Base-by-base conservation (phyloP, 1,140 invertebrate genomes). In the Drosophila grimshawi region DNA sequence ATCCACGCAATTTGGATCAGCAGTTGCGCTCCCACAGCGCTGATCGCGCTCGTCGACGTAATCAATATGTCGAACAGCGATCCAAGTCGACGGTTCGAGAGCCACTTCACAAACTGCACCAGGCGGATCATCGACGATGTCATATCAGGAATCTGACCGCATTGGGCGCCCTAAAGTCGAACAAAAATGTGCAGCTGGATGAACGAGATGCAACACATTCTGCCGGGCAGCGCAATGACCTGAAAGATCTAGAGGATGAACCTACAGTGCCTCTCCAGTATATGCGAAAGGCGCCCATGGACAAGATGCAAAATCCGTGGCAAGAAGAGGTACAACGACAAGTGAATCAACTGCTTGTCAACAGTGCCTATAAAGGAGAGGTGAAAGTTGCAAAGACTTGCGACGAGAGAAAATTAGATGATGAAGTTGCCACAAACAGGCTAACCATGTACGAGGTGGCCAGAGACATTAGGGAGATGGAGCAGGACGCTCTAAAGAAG, bases 51-150 rank as follows among this genome's bases (percentile, higher is more conserved):
- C 48, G 11, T 6, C 33, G 10, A 2, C 1, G 2, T 8, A 35
- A 37, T 6, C 10, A 11, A 5, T 2, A n/a, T 2, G 4, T 6
- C 0, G 2, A 19, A 2, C 46, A 8, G 0, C 63, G 69, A 2
- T 72, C 69, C 8, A 43, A 8, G n/a, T 72, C 69, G 2, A 10
- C 7, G 33, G 5, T 60, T 1, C 52, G 52, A 5, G 53, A 72
- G 11, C n/a, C 52, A 0, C 11, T 4, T 4, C 5, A 32, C 1
- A 27, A 5, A 29, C 8, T 2, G 32, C 35, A 11, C 11, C 3
- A 33, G 19, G 33, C 33, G 1, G 49, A 30, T 6, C 8, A n/a
- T 32, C 43, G 43, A 6, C 10, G 33, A 6, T 1, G 11, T n/a
- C 7, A 3, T n/a, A n/a, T n/a, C 43, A 46, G 8, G 11, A 33